Base-by-base conservation (phyloP, 2,113 vertebrate species). In the Chrysochloris asiatica region DNA sequence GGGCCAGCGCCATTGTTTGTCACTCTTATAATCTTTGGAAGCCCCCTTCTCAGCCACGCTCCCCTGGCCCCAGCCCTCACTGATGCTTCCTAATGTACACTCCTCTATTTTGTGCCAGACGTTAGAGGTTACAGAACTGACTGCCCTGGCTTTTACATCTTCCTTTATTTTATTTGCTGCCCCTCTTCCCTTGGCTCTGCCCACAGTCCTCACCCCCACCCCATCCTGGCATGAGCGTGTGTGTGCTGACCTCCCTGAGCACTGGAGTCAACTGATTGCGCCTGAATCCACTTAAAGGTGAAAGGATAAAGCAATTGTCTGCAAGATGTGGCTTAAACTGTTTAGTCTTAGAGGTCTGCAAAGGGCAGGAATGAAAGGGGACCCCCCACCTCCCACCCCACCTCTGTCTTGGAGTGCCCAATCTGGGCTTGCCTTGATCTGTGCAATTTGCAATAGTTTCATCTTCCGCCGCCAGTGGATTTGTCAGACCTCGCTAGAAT, bases 261-360 rank as follows among this genome's bases (percentile, higher is more conserved):
- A 97, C 97, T 95, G 41, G 47, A 97, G 96, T 98, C 97, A 97
- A 98, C 97, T 77, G 95, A 90, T 95, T 94, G 94, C 0, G 91
- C 95, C 97, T 97, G 97, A 98, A 97, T 98, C 97, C 97, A 98
- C 97, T 98, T 97, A 97, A 89, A 96, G 97, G 97, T 97, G 97
- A 97, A 97, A 95, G 96, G 95, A 97, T 94, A 97, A 97, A 97
- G 97, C 96, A 94, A 97, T 98, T 97, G 97, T 97, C 97, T 95
- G 96, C 92, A 90, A 96, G 96, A 97, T 93, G 96, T 94, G 97
- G 96, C 95, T 96, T 97, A 95, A 96, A 96, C 96, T 95, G 96
- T 97, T 98, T 97, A 96, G 97, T 89, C 97, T 97, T 88, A 79
- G 94, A 96, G 92, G 96, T 97, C 97, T 97, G 97, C 38, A 1